Evolutionary conservation across 2,797 vertebrate species (phyloP), one percentile per base, ranked within the genome.

Genomic region (Apodemus agrarius): DNA sequence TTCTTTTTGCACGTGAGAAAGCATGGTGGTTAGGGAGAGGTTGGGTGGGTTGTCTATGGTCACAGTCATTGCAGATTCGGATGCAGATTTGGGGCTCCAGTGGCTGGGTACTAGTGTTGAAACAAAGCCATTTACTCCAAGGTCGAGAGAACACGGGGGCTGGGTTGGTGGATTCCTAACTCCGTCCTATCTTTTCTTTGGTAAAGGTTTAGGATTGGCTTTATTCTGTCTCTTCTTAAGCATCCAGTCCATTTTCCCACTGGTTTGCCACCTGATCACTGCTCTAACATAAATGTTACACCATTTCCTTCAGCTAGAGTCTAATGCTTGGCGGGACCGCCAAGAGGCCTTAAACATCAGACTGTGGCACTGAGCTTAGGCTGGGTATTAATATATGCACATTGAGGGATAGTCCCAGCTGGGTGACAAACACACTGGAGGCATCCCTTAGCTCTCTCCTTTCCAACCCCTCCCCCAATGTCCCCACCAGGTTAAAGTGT

Each of bases 161-260:
- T 21, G 65, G 81, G 6, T 0, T 5, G 22, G 0, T 24, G 13
- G n/a, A 52, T 61, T 49, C 52, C 16, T 49, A 31, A 83, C 57
- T 91, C 72, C 4, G 0, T 49, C 0, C 34, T 43, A 0, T 29
- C 78, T 65, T 67, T 37, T 54, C 80, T 75, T 49, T 63, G 37
- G 83, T 85, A 26, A 75, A 61, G 21, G 43, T 85, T 74, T 24
- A 79, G 63, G 49, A 59, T 13, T 3, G 13, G 5, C 37, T 83
- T 63, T 80, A 49, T 26, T 74, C 22, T 37, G 6, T 84, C 49
- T 94, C 76, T 91, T 97, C 34, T 61, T 80, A 31, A 46, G 24
- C 19, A 2, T 74, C 63, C 2, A 0, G 14, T 57, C 65, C 24
- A 46, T 74, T 6, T 19, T 16, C 29, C 43, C 7, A 7, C n/a